Evolutionary conservation across 2,797 vertebrate species (phyloP), one percentile per base, ranked within the genome.

Genomic region (Takifugu ocellatus): DNA sequence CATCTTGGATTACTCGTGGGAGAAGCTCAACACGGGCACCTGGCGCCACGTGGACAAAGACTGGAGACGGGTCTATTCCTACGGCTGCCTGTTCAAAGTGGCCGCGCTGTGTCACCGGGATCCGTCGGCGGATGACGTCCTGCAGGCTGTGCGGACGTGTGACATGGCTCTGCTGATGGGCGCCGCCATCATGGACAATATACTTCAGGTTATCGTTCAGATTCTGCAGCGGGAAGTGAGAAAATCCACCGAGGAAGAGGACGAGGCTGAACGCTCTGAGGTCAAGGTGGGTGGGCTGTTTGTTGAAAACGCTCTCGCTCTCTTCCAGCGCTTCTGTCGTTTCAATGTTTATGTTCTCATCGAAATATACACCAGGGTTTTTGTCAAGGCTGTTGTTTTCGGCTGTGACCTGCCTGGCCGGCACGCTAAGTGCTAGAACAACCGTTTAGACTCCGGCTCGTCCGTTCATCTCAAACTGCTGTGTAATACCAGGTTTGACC

Each of bases 121-220:
- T 3, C 79, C 84, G 0, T 75, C 77, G 1, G 53, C 67, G 12
- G 61, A 62, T 0, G 64, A 63, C 2, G 10, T 89, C 15, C 74
- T 71, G 50, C 74, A 90, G 51, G 93, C 92, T 6, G 78, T 95
- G 43, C 84, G 69, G 56, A 89, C 84, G 21, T 97, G 95, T 55
- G 95, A 97, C 84, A 88, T 96, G 93, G 93, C 92, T 36, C 84
- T 97, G 55, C 87, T 97, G 26, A 93, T 97, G 92, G 95, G 95
- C 1, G 90, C 92, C 0, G 82, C 91, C 66, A 82, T 96, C 73
- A 75, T 94, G 70, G 92, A 87, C 3, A 68, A 94, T 64, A 54
- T 92, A 53, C 87, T 97, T 39, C 83, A 91, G 59, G 87, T 72
- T 36, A 39, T 94, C 0, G 84, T 92, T 1, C 27, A 15, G 2